These are phyloP conservation scores for Aethes cnicana DNA, from an alignment of 2,888 invertebrate species.

Conservation along the genomic window DNA sequence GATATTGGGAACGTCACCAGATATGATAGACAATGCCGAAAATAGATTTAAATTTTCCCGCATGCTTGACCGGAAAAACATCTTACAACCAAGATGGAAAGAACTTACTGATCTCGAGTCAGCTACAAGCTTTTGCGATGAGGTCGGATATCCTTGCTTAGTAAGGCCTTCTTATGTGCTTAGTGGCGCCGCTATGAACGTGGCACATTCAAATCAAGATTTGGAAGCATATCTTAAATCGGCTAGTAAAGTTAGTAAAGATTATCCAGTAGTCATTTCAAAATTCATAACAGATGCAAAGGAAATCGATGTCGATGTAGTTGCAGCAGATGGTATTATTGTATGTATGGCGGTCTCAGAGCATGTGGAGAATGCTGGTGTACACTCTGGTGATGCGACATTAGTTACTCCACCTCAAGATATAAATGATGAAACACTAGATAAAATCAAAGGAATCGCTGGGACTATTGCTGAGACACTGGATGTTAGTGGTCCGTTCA, in stretches of 20 bases:
- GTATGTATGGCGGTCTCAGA: conserved; percentile 99
- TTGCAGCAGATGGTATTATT: conserved; percentile 96
- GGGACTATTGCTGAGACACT: conserved; percentile 93
- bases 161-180: conserved; percentile 99
- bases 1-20: conserved; percentile 97
- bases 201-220: conserved; percentile 95
- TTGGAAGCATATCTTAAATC: conserved; percentile 95
- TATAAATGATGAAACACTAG: conserved; percentile 94
- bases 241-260: conserved; percentile 96
- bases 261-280: conserved; percentile 99
- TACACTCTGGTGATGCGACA: conserved; percentile 99
- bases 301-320: conserved; percentile 99
- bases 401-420: conserved; percentile 99
- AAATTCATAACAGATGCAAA: conserved; percentile 98
- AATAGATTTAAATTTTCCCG: conserved; percentile 99
- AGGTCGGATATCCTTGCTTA: conserved; percentile 98
- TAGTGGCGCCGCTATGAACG: conserved; percentile 99
- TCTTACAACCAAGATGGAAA: conserved; percentile 98
- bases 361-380: conserved; percentile 98
- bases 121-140: conserved; percentile 94
- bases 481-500: conserved; percentile 98
- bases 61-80: conserved; percentile 96
- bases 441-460: conserved; percentile 94
- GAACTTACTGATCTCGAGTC: conserved; percentile 95
- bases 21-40: conserved; percentile 98